Evolutionary conservation across 2,797 vertebrate species (phyloP).

Genomic region (Chelonia mydas): DNA sequence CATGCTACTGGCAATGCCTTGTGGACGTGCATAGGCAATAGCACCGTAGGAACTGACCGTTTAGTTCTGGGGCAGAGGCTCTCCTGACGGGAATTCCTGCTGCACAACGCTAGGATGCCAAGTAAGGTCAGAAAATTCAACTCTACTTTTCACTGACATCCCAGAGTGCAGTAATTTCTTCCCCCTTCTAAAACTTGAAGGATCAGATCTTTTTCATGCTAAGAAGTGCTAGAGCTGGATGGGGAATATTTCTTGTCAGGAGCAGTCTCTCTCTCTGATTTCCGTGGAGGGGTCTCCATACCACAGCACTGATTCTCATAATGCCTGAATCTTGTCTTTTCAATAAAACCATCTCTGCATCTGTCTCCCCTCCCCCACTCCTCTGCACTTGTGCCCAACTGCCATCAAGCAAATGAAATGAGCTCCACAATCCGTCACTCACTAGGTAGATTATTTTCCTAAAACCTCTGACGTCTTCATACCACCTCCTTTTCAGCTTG

Average conservation of each 20-base stretch:
- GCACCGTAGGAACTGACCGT: not conserved
- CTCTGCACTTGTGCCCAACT: not conserved
- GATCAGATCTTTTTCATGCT: not conserved
- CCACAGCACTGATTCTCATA: not conserved
- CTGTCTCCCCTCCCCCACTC: not conserved
- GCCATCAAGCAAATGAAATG: not conserved
- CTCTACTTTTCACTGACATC: not conserved
- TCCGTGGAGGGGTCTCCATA: not conserved
- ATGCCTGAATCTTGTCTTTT: not conserved
- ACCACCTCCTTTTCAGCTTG: not conserved
- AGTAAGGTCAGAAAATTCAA: fast-evolving
- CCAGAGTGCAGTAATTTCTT: not conserved
- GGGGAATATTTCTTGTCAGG: fast-evolving
- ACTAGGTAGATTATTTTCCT: not conserved
- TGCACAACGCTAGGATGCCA: fast-evolving
- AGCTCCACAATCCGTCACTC: not conserved
- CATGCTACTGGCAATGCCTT: too few species aligned
- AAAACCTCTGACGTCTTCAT: not conserved
- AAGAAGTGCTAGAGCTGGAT: not conserved
- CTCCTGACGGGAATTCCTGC: not conserved
- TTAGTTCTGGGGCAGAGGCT: not conserved
- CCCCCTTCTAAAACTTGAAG: not conserved
- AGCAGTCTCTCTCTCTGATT: not conserved
- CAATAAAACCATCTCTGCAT: not conserved
- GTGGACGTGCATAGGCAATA: not conserved